Evolutionary conservation across 2,888 invertebrate genomes (phyloP), one percentile per base, ranked within the genome.

Genomic region (Physocephala rufipes): DNA sequence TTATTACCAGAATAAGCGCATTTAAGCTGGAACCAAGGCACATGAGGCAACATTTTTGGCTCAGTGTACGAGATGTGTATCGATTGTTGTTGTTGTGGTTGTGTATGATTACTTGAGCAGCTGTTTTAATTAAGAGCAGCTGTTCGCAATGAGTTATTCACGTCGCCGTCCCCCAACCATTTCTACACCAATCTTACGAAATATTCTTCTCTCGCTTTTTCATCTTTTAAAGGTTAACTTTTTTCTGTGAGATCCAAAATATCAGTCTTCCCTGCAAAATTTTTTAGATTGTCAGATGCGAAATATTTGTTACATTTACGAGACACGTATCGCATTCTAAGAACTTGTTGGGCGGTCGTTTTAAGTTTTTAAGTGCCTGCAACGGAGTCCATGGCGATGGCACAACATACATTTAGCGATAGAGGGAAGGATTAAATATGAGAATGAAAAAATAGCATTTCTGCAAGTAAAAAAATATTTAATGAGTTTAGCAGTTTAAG

Each of bases 101-200:
- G 67, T 26, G 67, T 49, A 67, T 67, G 59, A 67, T 67, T 67
- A 59, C 49, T 28, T 26, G 26, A 67, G 21, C 67, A 67, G 61
- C 67, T 67, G 58, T 55, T 58, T 55, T 58, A 67, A 67, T 67
- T 36, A 55, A 24, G 13, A 45, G 67, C 67, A 67, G 67, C 59
- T 67, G 67, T 28, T 59, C 19, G 47, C 24, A 47, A 47, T 63
- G 13, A 63, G 55, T 47, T 47, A 28, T 30, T 66, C n/a, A n/a
- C n/a, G n/a, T n/a, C n/a, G n/a, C n/a, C n/a, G 30, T 9, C n/a
- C 36, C 21, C 16, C n/a, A 53, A 15, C 12, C 30, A n/a, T 26
- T 19, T 36, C 36, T 36, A 36, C 36, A 36, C 36, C 36, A 4
- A n/a, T 9, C 36, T 36, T 36, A 4, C 9, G 5, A 36, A 36